A percentile compares a stretch with the other conserved stretches of the same genome.
These are phyloP conservation scores for Chymomyza costata DNA, from an alignment of 1,140 invertebrate genomes.

Conservation along the genomic window DNA sequence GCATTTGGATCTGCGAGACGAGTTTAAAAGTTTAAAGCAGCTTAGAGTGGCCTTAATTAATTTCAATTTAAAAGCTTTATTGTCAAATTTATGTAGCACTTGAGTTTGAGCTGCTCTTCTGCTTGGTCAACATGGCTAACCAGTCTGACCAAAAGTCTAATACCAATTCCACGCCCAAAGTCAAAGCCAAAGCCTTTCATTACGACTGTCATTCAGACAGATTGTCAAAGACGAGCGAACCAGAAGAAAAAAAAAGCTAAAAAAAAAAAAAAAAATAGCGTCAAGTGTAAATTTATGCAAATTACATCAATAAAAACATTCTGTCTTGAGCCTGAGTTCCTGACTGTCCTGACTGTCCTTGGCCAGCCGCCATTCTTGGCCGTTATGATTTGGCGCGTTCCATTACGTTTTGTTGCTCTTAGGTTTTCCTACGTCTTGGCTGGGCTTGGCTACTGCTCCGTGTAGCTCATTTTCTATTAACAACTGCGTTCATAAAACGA, in stretches of 20 bases:
- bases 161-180: no score
- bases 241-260: not conserved
- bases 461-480: slow-evolving; percentile 72
- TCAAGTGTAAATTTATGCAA: slow-evolving; percentile 72
- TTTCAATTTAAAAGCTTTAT: slow-evolving; percentile 62
- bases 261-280: not conserved
- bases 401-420: not conserved
- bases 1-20: no score
- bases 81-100: no score
- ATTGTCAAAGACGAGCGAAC: no score
- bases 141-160: no score
- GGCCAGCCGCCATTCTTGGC: slow-evolving; percentile 20
- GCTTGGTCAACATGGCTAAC: no score
- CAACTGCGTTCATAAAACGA: slow-evolving; percentile 68
- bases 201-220: no score
- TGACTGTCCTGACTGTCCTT: slow-evolving; percentile 18
- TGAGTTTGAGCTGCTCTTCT: no score
- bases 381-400: slow-evolving; percentile 53
- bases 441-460: slow-evolving; percentile 57
- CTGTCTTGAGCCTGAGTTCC: slow-evolving; percentile 36
- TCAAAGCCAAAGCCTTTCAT: no score
- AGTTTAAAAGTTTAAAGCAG: no score
- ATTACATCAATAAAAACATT: slow-evolving; percentile 73
- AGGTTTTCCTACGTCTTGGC: slow-evolving; percentile 14
- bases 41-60: slow-evolving; percentile 66